These are phyloP conservation scores for Microctonus hyperodae DNA, from an alignment of 2,888 invertebrate genomes.

Conservation along the genomic window DNA sequence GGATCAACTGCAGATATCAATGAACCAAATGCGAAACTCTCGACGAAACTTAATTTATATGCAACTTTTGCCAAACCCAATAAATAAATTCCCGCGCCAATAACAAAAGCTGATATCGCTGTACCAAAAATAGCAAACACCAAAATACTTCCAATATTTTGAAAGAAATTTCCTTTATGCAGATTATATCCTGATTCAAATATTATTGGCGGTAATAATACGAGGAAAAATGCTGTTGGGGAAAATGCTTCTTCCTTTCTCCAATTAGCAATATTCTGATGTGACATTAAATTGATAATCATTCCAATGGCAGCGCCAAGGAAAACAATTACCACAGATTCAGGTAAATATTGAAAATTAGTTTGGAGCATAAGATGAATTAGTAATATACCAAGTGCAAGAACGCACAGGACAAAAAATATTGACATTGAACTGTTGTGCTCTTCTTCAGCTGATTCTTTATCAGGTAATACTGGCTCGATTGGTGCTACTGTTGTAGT, in stretches of 20 bases:
- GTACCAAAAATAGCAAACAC: constrained; percentile 98
- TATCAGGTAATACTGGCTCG: constrained; percentile 84
- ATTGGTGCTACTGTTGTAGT: constrained; percentile 68
- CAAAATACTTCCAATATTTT: constrained; percentile 98
- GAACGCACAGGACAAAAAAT: constrained; percentile 95
- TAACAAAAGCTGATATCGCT: constrained; percentile 94
- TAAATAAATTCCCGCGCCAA: constrained; percentile 95
- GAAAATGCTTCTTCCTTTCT: constrained; percentile 97
- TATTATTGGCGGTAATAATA: constrained; percentile 96
- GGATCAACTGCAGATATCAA: constrained; percentile 99
- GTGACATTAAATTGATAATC: constrained; percentile 87
- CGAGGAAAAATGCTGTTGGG: constrained; percentile 97
- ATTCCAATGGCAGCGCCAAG: constrained; percentile 93
- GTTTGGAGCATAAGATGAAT: constrained; percentile 96
- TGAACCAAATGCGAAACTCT: constrained; percentile 98
- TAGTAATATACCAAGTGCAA: constrained; percentile 91
- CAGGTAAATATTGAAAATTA: constrained; percentile 95
- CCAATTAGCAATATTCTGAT: constrained; percentile 91
- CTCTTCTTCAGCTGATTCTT: constrained; percentile 93
- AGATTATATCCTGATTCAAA: constrained; percentile 99
- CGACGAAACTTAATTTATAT: constrained; percentile 90
- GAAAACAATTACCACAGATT: constrained; percentile 96
- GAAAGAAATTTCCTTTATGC: constrained; percentile 95
- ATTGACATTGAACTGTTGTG: constrained; percentile 97
- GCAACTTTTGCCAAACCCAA: constrained; percentile 91